Percentiles rank a stretch among this genome's conserved stretches.
Conservation (phyloP, 1,140 invertebrate genomes). For the Coptotermes formosanus region DNA sequence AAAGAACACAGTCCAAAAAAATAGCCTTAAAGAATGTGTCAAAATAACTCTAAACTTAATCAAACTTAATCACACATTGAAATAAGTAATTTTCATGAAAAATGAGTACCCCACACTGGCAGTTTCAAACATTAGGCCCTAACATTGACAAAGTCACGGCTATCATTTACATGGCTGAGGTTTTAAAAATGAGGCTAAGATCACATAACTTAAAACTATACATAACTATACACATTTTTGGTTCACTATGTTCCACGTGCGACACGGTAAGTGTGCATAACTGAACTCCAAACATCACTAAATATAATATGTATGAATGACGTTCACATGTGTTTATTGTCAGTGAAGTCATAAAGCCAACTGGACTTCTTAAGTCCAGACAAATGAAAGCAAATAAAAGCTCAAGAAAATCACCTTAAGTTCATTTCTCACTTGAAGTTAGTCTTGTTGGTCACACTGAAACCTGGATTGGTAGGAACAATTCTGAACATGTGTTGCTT, state of each 20-base stretch:
- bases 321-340: not conserved
- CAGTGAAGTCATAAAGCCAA: not conserved
- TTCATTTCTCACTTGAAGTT: not conserved
- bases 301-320: not conserved
- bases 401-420: not conserved
- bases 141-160: not conserved
- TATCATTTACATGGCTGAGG: not conserved
- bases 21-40: no score
- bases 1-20: no score
- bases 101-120: not conserved
- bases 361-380: not conserved
- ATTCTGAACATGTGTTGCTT: not conserved
- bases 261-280: not conserved
- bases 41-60: no score
- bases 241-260: not conserved
- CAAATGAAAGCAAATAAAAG: not conserved
- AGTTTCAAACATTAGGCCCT: slow-evolving; percentile 2
- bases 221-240: not conserved
- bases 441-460: not conserved
- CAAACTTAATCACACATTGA: no score
- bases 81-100: no score
- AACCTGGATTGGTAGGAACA: not conserved
- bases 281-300: not conserved
- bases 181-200: not conserved
- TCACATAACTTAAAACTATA: not conserved